Conservation (phyloP, 2,113 vertebrate species). For the Cranoglanis bouderius region DNA sequence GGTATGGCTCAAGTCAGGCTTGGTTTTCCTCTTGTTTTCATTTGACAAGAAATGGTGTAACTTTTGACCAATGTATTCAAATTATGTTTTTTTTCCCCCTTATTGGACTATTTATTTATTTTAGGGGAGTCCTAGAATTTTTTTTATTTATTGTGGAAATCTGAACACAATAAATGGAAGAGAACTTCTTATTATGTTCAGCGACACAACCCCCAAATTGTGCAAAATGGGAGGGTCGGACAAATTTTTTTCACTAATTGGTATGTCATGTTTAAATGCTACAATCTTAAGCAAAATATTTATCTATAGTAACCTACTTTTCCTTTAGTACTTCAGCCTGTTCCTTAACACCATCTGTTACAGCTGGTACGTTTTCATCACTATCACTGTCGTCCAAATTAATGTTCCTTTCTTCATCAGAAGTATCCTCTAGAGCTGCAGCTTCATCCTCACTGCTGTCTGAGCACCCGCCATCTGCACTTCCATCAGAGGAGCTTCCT, state of each 20-base stretch:
- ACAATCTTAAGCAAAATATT: not conserved
- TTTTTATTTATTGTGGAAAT: not conserved
- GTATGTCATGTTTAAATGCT: not conserved
- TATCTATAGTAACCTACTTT: conserved; percentile 72
- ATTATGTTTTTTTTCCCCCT: not conserved
- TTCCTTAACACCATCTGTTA: conserved; percentile 14
- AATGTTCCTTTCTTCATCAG: conserved; percentile 77
- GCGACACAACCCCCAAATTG: not conserved
- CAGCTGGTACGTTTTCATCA: conserved; percentile 54
- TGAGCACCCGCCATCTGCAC: conserved; percentile 68
- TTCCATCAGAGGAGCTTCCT: conserved; percentile 74
- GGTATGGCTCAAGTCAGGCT: not conserved
- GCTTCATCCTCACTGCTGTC: conserved; percentile 80
- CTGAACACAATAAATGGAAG: not conserved
- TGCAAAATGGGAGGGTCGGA: not conserved
- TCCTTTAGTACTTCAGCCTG: conserved; percentile 74
- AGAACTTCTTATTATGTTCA: not conserved
- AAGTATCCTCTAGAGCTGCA: conserved; percentile 72
- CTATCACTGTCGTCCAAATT: conserved; percentile 65
- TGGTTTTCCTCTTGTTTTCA: not conserved
- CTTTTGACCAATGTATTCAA: not conserved
- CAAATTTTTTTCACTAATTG: not conserved
- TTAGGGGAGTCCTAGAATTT: too few relatives aligned
- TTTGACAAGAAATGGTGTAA: not conserved
- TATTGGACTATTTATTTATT: not conserved